Evolutionary conservation across 2,888 invertebrate species (phyloP).

Genomic region (Nephrotoma flavescens): DNA sequence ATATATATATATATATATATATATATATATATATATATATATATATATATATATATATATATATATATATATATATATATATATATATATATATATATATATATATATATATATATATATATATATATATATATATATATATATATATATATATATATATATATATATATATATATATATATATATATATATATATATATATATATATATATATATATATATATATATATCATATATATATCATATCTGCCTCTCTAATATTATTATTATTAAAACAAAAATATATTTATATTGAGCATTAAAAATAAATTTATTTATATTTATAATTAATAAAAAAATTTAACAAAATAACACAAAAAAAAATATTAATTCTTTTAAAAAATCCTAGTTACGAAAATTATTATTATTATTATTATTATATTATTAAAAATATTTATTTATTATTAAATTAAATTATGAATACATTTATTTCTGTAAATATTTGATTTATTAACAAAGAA

Average conservation of each 20-base stretch:
- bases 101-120: background rate
- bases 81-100: background rate
- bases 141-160: background rate
- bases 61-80: background rate
- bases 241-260: background rate
- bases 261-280: background rate
- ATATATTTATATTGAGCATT: background rate
- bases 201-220: no score
- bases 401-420: background rate
- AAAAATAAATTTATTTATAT: background rate
- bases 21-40: background rate
- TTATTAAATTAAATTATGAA: background rate
- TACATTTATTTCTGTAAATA: background rate
- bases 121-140: background rate
- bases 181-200: background rate
- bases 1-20: background rate
- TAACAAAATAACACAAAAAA: background rate
- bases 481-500: background rate
- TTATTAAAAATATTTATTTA: background rate
- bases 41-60: background rate
- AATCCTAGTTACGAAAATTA: background rate
- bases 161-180: background rate
- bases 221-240: background rate
- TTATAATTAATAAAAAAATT: background rate
- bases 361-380: background rate